Base-by-base conservation (phyloP, 2,113 vertebrate genomes). In the Polypterus senegalus region DNA sequence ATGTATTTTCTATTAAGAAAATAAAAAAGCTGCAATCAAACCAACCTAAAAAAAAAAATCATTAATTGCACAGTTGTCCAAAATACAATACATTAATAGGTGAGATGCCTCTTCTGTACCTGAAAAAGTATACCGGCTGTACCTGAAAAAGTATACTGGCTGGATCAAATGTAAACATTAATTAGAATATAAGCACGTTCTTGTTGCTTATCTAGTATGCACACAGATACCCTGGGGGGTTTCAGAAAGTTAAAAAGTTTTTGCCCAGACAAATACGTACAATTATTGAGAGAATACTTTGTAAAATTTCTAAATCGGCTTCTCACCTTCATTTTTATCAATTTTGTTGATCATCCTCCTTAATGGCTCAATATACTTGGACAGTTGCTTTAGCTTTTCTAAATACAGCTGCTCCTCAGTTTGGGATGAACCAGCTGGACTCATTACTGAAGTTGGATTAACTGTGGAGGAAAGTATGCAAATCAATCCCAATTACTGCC, bases 321-420 rank as follows among this genome's bases (percentile, higher is more conserved):
- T 27, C 27, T 5, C 66, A 98, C 96, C 96, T 95, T 99, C 96
- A 1, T 98, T 99, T 69, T 99, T 99, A 79, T 98, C 96, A 7
- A 99, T 99, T 77, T 99, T 99, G 82, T 98, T 99, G 78, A 99
- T 97, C 96, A 98, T 98, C 59, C 95, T 83, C 44, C 93, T 84
- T 47, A 98, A 81, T 0, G 96, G 96, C 63, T 99, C 95, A 0
- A 99, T 97, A 73, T 97, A 98, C 63, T 99, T 99, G 65, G 94
- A 97, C 0, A 99, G 80, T 65, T 99, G 96, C 62, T 94, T 97
- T 7, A 98, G 88, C 65, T 97, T 99, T 74, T 99, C 96, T 83
- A 99, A 88, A 76, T 99, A 99, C 70, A 97, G 93, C 69, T 99
- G 96, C 63, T 99, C 96, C 74, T 99, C 95, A 9, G 91, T 89